Evolutionary conservation across 1,140 invertebrate genomes (phyloP), one percentile per base, ranked within the genome.

Genomic region (Samia ricini): DNA sequence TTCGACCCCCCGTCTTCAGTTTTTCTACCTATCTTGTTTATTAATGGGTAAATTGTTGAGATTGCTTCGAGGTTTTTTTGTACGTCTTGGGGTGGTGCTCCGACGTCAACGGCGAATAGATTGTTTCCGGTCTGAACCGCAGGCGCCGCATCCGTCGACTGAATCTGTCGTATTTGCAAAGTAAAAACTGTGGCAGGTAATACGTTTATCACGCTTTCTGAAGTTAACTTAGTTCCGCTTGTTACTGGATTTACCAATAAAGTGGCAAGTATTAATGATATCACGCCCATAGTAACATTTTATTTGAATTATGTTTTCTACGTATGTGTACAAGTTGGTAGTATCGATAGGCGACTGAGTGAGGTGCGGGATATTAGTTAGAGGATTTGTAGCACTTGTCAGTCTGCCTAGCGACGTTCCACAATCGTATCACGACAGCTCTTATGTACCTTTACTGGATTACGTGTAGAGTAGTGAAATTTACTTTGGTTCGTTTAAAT

Each of bases 311-410:
- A 24, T 56, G 33, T 69, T 65, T 67, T 68, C 61, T 60, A 67
- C 72, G 71, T 72, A 72, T 69, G 76, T 67, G 73, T 76, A 71
- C 77, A 75, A 73, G 70, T 75, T 62, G 66, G 68, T 63, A 72
- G 72, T 76, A 76, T 69, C 74, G 69, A 68, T 60, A 69, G 57
- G 64, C 73, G 66, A 85, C 77, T 81, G 77, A 70, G 57, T 63
- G 64, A 61, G 70, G 73, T 68, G 74, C 64, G 73, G 78, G 77
- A 69, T 82, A 81, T 76, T 79, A 80, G 71, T 74, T 76, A 77
- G 73, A 69, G 87, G 85, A 87, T 88, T 88, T 89, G 82, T 85
- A 83, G 87, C 87, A 89, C 87, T 88, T 89, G 81, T 79, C 71
- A 79, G 87, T 88, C 85, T 89, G 87, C 86, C 77, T 77, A 71